Conservation (phyloP, 1,140 invertebrate species). For the Ectropis grisescens region DNA sequence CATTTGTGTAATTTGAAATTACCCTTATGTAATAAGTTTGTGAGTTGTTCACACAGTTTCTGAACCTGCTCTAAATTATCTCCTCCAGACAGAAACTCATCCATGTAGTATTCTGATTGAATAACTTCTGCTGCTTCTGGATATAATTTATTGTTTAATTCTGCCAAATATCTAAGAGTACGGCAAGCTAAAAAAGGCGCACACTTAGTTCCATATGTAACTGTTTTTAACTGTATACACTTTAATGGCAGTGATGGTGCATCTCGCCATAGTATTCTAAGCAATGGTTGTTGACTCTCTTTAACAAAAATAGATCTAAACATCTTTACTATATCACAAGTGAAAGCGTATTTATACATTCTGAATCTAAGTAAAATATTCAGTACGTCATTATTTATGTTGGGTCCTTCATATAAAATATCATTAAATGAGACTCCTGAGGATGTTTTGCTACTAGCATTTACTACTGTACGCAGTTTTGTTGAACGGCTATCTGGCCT, state of each 20-base stretch:
- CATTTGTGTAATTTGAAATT: slow-evolving; percentile 29
- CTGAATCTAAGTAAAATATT: not conserved
- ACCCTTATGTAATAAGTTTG: slow-evolving; percentile 13
- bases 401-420: slow-evolving; percentile 30
- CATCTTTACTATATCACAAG: not conserved
- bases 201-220: slow-evolving; percentile 39
- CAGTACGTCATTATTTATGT: slow-evolving; percentile 1
- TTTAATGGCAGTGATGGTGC: not conserved
- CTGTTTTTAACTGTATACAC: slow-evolving; percentile 11
- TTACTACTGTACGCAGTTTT: slow-evolving; percentile 42
- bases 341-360: not conserved
- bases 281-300: not conserved
- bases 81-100: slow-evolving; percentile 2
- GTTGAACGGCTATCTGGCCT: slow-evolving; percentile 22
- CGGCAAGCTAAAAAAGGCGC: slow-evolving; percentile 35
- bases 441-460: slow-evolving; percentile 26
- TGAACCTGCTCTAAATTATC: not conserved
- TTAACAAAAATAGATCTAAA: not conserved
- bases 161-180: slow-evolving; percentile 19
- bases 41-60: slow-evolving; percentile 15
- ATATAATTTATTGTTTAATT: slow-evolving; percentile 8
- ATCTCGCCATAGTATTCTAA: not conserved
- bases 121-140: not conserved
- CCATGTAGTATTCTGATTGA: slow-evolving; percentile 1
- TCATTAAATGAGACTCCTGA: slow-evolving; percentile 40